Percentiles rank a stretch among this genome's conserved stretches.
Conservation (phyloP, 2,797 vertebrate genomes). For the Uromys caudimaculatus region DNA sequence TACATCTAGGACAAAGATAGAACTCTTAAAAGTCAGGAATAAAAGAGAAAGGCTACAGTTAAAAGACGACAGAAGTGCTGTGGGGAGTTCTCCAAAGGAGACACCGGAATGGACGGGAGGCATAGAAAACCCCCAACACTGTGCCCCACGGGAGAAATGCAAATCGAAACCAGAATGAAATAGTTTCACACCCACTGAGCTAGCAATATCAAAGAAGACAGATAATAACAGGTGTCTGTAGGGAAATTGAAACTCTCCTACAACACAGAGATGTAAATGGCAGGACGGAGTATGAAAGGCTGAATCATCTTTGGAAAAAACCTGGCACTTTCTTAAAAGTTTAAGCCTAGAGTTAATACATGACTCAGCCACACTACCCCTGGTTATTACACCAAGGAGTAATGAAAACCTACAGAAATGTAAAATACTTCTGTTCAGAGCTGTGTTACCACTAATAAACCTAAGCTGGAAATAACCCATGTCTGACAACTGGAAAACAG, state of each 20-base stretch:
- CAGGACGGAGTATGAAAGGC: neutral
- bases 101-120: neutral
- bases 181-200: neutral
- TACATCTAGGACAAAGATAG: neutral
- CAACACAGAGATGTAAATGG: neutral
- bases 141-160: neutral
- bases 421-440: neutral
- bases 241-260: neutral
- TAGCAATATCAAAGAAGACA: neutral
- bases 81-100: neutral
- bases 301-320: neutral
- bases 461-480: neutral
- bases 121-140: neutral
- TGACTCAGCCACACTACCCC: neutral
- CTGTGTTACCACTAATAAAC: neutral
- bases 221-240: neutral
- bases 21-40: conserved; percentile 5
- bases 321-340: neutral
- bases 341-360: neutral
- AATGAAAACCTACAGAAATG: conserved; percentile 13
- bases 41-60: neutral
- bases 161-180: neutral
- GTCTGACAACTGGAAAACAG: neutral
- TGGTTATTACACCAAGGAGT: neutral
- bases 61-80: neutral